Percentiles rank a stretch among this genome's conserved stretches.
phyloP scores from a whole-genome alignment of 92 coral and sea anemone genomes.

The Hydrozoanthus gracilis region DNA sequence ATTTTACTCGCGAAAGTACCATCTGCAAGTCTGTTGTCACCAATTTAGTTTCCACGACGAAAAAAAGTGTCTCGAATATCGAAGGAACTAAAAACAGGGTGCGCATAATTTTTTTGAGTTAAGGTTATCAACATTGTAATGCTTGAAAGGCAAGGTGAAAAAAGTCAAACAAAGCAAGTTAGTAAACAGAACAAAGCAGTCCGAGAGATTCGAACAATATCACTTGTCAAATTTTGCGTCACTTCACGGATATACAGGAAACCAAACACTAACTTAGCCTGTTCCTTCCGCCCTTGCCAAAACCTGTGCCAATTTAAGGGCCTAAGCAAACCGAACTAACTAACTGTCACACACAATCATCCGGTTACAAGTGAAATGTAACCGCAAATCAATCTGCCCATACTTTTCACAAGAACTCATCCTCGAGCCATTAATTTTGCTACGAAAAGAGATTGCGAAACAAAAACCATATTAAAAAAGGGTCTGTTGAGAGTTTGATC shows the following conservation, averaged over 20 bases:
- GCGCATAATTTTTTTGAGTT: background rate
- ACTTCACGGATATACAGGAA: constrained; percentile 17
- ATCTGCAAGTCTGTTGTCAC: constrained; percentile 9
- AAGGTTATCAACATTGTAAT: background rate
- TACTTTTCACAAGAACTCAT: too few species aligned
- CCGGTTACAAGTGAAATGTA: too few species aligned
- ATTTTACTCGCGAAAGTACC: background rate
- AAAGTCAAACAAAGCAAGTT: background rate
- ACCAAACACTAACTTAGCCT: background rate
- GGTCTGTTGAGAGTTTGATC: too few species aligned
- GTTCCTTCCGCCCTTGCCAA: constrained; percentile 32
- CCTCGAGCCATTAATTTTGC: too few species aligned
- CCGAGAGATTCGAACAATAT: constrained; percentile 9
- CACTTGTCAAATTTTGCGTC: constrained; percentile 33
- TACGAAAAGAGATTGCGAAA: too few species aligned
- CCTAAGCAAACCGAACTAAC: constrained; percentile 7
- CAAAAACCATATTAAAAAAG: too few species aligned
- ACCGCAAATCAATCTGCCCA: too few species aligned
- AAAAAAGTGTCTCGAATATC: background rate
- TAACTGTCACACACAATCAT: background rate
- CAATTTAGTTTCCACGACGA: background rate
- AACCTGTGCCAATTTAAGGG: constrained; percentile 18
- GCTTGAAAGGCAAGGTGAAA: background rate
- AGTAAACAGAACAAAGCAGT: constrained; percentile 5
- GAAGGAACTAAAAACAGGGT: background rate